Percentiles rank a stretch among this genome's conserved stretches.
These are phyloP conservation scores for Caenorhabditis japonica DNA, from an alignment of 2,888 invertebrate species.

Conservation along the genomic window DNA sequence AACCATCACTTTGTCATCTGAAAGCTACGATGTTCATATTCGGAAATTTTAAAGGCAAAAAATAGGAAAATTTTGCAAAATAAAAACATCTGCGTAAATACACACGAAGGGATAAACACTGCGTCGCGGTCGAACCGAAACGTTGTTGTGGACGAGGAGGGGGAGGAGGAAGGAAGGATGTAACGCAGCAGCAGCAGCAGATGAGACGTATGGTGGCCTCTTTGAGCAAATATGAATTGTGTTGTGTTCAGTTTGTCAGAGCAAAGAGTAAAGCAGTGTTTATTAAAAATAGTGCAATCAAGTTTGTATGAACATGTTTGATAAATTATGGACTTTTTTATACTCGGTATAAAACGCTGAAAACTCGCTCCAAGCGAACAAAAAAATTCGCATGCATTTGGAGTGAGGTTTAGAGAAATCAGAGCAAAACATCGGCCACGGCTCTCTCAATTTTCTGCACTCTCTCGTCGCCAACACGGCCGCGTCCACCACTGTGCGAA, in stretches of 20 bases:
- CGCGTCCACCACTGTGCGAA: no score
- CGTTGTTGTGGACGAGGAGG: conserved; percentile 24
- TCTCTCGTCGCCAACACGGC: no score
- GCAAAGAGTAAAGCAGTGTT: not conserved
- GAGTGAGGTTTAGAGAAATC: no score
- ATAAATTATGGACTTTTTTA: no score
- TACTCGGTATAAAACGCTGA: no score
- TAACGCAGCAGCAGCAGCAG: not conserved
- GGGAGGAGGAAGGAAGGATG: not conserved
- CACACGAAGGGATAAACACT: conserved; percentile 11
- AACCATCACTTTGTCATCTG: conserved; percentile 35
- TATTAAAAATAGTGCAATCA: no score
- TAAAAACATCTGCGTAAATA: conserved; percentile 3
- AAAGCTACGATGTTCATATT: not conserved
- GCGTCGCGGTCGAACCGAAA: conserved; percentile 30
- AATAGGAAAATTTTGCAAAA: no score
- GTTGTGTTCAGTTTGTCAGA: conserved; percentile 15
- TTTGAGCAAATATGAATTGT: conserved; percentile 31
- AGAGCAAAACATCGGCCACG: no score
- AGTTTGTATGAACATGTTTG: no score
- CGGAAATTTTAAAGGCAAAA: conserved; percentile 1
- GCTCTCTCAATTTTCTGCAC: no score
- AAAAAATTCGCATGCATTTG: no score
- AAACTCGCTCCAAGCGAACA: no score
- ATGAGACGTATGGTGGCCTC: conserved; percentile 4